Evolutionary conservation across 2,797 vertebrate genomes (phyloP), one percentile per base, ranked within the genome.

Genomic region (Eospalax fontanierii): DNA sequence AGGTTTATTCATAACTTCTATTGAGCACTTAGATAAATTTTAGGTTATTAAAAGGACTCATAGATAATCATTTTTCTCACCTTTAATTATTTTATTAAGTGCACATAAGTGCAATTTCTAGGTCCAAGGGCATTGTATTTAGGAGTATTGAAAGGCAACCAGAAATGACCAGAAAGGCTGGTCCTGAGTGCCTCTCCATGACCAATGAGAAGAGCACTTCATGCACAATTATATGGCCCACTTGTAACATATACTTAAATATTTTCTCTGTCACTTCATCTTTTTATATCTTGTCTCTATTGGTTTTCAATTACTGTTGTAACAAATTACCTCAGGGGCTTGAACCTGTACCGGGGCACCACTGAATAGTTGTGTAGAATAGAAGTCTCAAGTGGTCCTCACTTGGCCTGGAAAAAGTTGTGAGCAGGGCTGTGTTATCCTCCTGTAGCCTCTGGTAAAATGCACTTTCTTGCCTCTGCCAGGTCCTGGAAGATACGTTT

Each of bases 41-140:
- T 75, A 85, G 40, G 22, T 9, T 74, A 78, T 68, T 90, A n/a
- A 4, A 79, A 90, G 71, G 1, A 65, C 1, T 43, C 71, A 6
- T 50, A 73, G n/a, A 59, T 73, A 50, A 50, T 46, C 12, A 57
- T 90, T 43, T 54, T 18, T 71, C 26, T 59, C 9, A 81, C 2
- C 28, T 87, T 95, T 40, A 79, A 50, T 71, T 83, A 81, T 75
- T 91, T 92, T 91, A 88, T 89, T 86, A 76, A 90, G 81, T 86
- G 80, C 18, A 14, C 22, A 54, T n/a, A 71, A 90, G 43, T 75
- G 2, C 38, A 66, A 57, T 85, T 94, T 92, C 43, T 66, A 82
- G 76, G 15, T 57, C n/a, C 50, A 93, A 79, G 38, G 26, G 4
- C 30, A 90, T 88, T 9, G 4, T 81, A 61, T 94, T 91, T 91